These are phyloP conservation scores for Timandra comae DNA, from an alignment of 2,888 invertebrate species.

Conservation along the genomic window DNA sequence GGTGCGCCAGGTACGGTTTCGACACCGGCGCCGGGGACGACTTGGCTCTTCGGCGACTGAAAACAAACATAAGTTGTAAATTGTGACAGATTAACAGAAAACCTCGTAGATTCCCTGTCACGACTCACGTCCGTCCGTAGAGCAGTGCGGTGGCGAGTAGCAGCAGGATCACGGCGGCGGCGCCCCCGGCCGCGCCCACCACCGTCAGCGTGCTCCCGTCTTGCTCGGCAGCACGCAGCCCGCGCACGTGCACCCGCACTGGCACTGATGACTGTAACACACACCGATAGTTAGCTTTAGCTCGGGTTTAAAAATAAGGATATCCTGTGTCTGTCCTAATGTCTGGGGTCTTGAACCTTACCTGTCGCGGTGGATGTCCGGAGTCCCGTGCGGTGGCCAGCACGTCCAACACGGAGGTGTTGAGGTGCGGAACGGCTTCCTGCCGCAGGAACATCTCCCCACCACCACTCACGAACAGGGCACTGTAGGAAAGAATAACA, in stretches of 20 bases:
- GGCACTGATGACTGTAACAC: conserved; percentile 77
- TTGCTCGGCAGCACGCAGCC: conserved; percentile 49
- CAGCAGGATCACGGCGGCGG: conserved; percentile 69
- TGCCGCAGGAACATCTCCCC: conserved; percentile 81
- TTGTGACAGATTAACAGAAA: neutral
- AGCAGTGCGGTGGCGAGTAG: conserved; percentile 40
- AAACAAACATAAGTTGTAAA: neutral
- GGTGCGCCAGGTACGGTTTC: conserved; percentile 28
- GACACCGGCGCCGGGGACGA: conserved; percentile 29
- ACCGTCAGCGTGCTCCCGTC: conserved; percentile 73
- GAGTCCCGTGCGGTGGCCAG: conserved; percentile 90
- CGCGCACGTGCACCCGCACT: conserved; percentile 79
- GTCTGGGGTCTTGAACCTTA: conserved; percentile 23
- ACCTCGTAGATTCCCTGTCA: neutral
- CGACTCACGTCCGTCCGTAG: conserved; percentile 84
- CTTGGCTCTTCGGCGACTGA: conserved; percentile 33
- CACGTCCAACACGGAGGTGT: conserved; percentile 80
- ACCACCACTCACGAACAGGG: conserved; percentile 79
- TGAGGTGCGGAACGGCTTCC: conserved; percentile 62
- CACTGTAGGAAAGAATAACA: conserved; percentile 42
- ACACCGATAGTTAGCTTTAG: neutral
- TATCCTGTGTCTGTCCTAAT: neutral
- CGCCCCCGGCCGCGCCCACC: conserved; percentile 82
- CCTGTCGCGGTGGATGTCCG: conserved; percentile 88
- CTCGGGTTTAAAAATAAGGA: neutral